Base-by-base conservation (phyloP, 2,113 vertebrate genomes). In the Lycocorax pyrrhopterus region DNA sequence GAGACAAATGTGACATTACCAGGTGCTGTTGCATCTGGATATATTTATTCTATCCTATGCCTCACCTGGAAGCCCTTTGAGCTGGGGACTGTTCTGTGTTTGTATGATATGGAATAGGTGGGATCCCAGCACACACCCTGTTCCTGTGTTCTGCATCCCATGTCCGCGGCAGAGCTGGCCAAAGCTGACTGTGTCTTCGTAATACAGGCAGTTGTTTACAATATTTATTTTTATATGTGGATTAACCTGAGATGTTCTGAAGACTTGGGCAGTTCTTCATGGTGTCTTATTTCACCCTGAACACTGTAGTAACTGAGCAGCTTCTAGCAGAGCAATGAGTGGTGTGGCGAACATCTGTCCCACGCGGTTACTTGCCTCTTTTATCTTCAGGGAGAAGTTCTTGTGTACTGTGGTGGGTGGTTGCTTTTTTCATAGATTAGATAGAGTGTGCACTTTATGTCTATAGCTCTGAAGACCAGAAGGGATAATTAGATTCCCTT, bases 401-500 rank as follows among this genome's bases (percentile, higher is more conserved):
- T 73, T 90, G 60, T 72, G 59, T 74, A 3, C 52, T 75, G 3
- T 64, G 75, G 83, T 92, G 83, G 72, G 85, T 93, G 82, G 79
- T 43, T 93, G 92, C 51, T 80, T 89, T 96, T 90, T 77, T 72
- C 88, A 43, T 80, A 86, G 92, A 94, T 95, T 88, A 96, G 87
- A 84, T 76, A 51, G 62, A 43, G 30, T 56, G 56, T 68, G 83
- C 73, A 77, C 60, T 89, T 88, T 78, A 64, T 69, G 59, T 91
- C 84, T 58, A 10, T 25, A 66, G 94, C 49, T 91, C 84, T 94
- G 84, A 93, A 89, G 89, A 89, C 41, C 87, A 94, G 77, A 76
- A 94, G 43, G 87, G 75, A 78, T 90, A 79, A 90, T 96, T 84
- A 90, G 67, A 84, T 93, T 35, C 78, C 68, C 90, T 97, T 92